A percentile compares a stretch with the other conserved stretches of the same genome.
These are phyloP conservation scores for Porites rus DNA, from an alignment of 92 coral and sea anemone genomes.

Conservation along the genomic window DNA sequence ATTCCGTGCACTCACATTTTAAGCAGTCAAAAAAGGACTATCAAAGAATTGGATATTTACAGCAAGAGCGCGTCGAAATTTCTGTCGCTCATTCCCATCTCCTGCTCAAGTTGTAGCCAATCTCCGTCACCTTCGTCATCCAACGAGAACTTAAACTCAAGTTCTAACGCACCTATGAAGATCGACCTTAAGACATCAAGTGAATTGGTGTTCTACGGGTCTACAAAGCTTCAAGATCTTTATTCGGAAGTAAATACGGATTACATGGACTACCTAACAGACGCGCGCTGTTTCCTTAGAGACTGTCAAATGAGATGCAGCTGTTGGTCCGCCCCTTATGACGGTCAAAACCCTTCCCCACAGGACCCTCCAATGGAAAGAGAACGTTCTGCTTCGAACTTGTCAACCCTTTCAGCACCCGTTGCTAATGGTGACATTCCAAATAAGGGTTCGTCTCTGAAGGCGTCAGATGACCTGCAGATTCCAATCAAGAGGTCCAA, in stretches of 20 bases:
- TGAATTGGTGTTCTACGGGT: slow-evolving; percentile 75
- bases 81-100: slow-evolving; percentile 90
- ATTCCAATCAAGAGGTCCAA: slow-evolving; percentile 55
- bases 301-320: slow-evolving; percentile 87
- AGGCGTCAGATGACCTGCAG: not conserved
- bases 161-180: slow-evolving; percentile 67
- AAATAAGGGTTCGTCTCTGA: not conserved
- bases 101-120: slow-evolving; percentile 71
- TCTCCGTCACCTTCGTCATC: slow-evolving; percentile 76
- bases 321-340: slow-evolving; percentile 94
- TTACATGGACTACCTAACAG: slow-evolving; percentile 91
- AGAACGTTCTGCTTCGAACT: slow-evolving; percentile 21
- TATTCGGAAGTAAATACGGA: slow-evolving; percentile 74
- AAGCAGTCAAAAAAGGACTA: slow-evolving; percentile 93
- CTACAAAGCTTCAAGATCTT: slow-evolving; percentile 42
- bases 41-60: slow-evolving; percentile 94
- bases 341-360: slow-evolving; percentile 85
- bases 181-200: slow-evolving; percentile 79
- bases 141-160: slow-evolving; percentile 67
- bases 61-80: slow-evolving; percentile 97
- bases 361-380: slow-evolving; percentile 37
- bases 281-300: slow-evolving; percentile 85
- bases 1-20: slow-evolving; percentile 94
- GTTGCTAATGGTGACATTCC: slow-evolving; percentile 61
- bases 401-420: slow-evolving; percentile 37